These are phyloP conservation scores for Aphelenchoides fujianensis DNA, from an alignment of 1,140 invertebrate genomes.

Conservation along the genomic window DNA sequence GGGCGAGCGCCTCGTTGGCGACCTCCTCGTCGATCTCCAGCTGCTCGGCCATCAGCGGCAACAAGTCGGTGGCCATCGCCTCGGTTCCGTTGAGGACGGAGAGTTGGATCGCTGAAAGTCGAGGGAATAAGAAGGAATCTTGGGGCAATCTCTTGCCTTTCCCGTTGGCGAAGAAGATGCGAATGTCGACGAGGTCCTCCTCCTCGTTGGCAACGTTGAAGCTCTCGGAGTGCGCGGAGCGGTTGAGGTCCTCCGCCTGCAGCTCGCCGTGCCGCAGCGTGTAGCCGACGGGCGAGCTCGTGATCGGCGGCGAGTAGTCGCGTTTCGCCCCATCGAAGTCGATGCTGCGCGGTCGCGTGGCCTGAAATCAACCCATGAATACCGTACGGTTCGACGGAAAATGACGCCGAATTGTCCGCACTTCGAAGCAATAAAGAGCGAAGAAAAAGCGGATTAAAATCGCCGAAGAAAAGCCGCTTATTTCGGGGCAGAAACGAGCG, in stretches of 20 bases:
- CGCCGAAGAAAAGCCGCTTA: neutral
- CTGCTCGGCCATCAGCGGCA: constrained; percentile 42
- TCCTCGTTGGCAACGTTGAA: constrained; percentile 29
- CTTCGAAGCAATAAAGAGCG: no score
- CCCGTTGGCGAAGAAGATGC: constrained; percentile 49
- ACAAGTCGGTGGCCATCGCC: constrained; percentile 31
- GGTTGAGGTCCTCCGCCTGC: constrained; percentile 32
- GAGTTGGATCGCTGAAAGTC: constrained; percentile 45
- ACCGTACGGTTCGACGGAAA: neutral
- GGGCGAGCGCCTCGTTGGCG: constrained; percentile 40
- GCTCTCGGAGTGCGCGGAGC: constrained; percentile 34
- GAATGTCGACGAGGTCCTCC: constrained; percentile 42
- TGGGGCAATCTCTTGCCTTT: constrained; percentile 23
- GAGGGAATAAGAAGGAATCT: neutral
- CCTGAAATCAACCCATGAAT: neutral
- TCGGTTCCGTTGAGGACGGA: constrained; percentile 33
- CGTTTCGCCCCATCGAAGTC: neutral
- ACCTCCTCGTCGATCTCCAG: constrained; percentile 37
- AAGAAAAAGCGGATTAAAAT: no score
- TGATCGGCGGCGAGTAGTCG: neutral
- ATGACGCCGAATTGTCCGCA: no score
- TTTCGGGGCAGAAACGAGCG: neutral
- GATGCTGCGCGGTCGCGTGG: neutral
- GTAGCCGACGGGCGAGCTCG: constrained; percentile 31
- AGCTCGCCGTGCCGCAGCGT: constrained; percentile 28